Conservation (phyloP, 2,797 vertebrate species). For the Alosa sapidissima region DNA sequence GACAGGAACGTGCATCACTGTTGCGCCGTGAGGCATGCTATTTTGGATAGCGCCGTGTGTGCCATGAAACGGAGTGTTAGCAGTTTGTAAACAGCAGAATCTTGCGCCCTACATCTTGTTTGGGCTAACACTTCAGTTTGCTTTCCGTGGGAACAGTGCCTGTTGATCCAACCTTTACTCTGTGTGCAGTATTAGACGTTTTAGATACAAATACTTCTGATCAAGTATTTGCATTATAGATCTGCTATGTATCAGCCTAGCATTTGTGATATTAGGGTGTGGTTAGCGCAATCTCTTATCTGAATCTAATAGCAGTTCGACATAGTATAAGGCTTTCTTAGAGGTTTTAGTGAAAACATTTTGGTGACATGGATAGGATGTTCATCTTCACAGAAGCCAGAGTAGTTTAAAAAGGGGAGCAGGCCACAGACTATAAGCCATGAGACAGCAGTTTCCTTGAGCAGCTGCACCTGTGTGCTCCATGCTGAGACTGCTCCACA, state of each 20-base stretch:
- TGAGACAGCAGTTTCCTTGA: background rate
- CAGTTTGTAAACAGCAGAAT: constrained; percentile 20
- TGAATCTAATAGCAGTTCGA: background rate
- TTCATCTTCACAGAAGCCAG: background rate
- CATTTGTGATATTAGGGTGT: background rate
- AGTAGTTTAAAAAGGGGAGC: background rate
- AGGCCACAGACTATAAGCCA: background rate
- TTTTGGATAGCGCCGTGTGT: background rate
- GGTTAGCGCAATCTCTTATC: background rate
- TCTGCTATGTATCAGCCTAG: background rate
- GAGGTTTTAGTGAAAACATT: background rate
- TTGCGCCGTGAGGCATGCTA: background rate
- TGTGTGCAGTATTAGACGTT: background rate
- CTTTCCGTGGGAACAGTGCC: background rate
- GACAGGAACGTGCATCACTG: background rate
- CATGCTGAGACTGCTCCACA: constrained; percentile 20
- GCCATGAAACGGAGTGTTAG: constrained; percentile 20
- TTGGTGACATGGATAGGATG: background rate
- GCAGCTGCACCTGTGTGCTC: background rate
- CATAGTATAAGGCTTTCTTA: background rate
- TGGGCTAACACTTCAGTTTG: background rate
- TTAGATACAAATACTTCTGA: background rate
- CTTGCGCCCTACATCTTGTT: background rate
- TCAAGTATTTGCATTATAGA: background rate
- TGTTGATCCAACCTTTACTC: background rate